These are phyloP conservation scores for Dufourea novaeangliae DNA, from an alignment of 1,140 invertebrate species.

Conservation along the genomic window DNA sequence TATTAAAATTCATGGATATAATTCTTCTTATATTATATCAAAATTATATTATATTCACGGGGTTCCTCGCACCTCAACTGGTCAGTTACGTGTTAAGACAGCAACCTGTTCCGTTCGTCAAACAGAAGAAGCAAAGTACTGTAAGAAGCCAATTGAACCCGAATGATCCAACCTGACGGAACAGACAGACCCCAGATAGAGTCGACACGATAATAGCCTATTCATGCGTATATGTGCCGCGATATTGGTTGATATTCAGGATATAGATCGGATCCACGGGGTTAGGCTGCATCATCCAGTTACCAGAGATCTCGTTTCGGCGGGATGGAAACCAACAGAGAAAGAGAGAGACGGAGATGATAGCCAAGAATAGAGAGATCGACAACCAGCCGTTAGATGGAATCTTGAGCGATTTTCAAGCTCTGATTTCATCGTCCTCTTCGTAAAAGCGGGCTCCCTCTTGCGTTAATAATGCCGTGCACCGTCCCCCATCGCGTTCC, in stretches of 20 bases:
- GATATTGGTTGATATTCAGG: not conserved
- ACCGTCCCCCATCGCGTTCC: slow-evolving; percentile 34
- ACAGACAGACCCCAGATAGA: not conserved
- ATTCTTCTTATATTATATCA: too few species aligned
- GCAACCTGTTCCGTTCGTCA: too few species aligned
- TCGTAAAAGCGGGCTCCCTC: slow-evolving; percentile 40
- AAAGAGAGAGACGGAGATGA: not conserved
- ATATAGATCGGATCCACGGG: slow-evolving; percentile 7
- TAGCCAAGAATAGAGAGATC: slow-evolving; percentile 34
- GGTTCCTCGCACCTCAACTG: too few species aligned
- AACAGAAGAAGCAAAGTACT: too few species aligned
- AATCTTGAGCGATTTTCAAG: slow-evolving; percentile 61
- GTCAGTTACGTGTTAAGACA: too few species aligned
- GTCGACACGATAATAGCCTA: not conserved
- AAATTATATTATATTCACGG: too few species aligned
- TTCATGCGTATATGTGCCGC: not conserved
- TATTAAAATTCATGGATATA: too few species aligned
- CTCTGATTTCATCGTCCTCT: slow-evolving; percentile 63
- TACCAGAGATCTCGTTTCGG: slow-evolving; percentile 15
- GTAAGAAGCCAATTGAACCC: not conserved
- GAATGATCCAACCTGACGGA: not conserved
- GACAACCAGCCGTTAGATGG: slow-evolving; percentile 37
- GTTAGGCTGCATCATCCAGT: not conserved
- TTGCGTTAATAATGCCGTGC: slow-evolving; percentile 65
- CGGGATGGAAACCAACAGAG: not conserved